Percentiles rank a stretch among this genome's conserved stretches.
These are phyloP conservation scores for Choloepus hoffmanni DNA, from an alignment of 2,113 vertebrate species.

Conservation along the genomic window DNA sequence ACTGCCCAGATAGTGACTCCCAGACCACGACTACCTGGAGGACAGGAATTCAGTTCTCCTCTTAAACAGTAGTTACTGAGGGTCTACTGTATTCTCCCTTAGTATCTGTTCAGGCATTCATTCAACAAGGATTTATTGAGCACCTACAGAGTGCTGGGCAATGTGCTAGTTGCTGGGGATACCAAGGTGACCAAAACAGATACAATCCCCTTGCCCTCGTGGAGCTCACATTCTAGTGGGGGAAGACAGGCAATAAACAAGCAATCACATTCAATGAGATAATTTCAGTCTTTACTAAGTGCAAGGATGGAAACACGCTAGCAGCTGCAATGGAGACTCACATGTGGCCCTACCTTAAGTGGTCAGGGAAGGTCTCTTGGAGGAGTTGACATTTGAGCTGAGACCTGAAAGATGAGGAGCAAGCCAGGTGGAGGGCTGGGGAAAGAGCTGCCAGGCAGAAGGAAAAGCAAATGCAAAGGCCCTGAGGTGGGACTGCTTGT, in stretches of 20 bases:
- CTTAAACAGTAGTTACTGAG: background rate
- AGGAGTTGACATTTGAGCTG: constrained; percentile 67
- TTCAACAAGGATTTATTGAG: background rate
- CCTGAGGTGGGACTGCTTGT: constrained; percentile 31
- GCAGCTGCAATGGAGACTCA: constrained; percentile 50
- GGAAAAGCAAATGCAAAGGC: constrained; percentile 67
- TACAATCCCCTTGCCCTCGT: background rate
- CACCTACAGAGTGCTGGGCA: background rate
- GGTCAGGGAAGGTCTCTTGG: constrained; percentile 63
- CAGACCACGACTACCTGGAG: constrained; percentile 44
- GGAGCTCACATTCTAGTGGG: constrained; percentile 47
- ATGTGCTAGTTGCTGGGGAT: background rate
- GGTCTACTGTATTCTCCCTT: background rate
- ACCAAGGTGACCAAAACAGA: constrained; percentile 26
- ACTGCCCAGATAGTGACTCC: constrained; percentile 31
- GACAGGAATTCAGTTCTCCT: constrained; percentile 31
- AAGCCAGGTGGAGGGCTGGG: constrained; percentile 61
- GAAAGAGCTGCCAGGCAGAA: constrained; percentile 56
- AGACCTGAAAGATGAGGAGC: constrained; percentile 74
- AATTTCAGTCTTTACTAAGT: constrained; percentile 24
- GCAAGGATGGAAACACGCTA: background rate
- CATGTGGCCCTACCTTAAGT: constrained; percentile 57
- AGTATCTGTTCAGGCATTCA: background rate
- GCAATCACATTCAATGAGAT: background rate
- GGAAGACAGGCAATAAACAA: background rate